Percentiles rank a stretch among this genome's conserved stretches.
Conservation (phyloP, 2,888 invertebrate genomes). For the Mesochorus sp. region DNA sequence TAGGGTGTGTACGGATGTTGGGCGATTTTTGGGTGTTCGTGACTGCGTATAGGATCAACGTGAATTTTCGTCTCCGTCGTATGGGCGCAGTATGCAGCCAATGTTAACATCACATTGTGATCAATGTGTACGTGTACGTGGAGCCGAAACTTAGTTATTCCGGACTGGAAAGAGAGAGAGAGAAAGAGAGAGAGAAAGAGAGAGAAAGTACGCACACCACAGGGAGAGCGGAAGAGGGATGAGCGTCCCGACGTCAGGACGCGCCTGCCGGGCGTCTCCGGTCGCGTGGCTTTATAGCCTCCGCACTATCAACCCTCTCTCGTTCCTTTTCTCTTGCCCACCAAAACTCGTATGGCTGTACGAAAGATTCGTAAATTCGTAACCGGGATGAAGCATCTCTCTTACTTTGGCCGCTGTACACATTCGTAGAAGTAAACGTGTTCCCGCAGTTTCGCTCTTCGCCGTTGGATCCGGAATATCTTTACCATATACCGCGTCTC, state of each 20-base stretch:
- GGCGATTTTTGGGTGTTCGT: too few species aligned
- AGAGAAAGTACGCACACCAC: conserved; percentile 54
- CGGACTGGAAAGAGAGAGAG: conserved; percentile 36
- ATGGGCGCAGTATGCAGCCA: neutral
- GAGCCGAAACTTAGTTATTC: conserved; percentile 76
- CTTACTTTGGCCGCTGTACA: conserved; percentile 6
- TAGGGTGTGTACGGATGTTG: too few species aligned
- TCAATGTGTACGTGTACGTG: conserved; percentile 17
- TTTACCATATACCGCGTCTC: neutral
- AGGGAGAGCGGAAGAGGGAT: conserved; percentile 71
- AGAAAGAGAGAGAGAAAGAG: conserved; percentile 72
- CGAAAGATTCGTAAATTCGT: conserved; percentile 38
- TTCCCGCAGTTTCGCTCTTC: conserved; percentile 10
- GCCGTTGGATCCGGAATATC: too few species aligned
- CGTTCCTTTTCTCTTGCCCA: neutral
- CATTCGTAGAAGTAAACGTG: neutral
- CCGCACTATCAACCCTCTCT: conserved; percentile 54
- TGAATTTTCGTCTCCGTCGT: neutral
- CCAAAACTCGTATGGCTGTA: neutral
- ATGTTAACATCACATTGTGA: neutral
- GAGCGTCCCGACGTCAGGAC: conserved; percentile 77
- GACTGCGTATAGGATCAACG: too few species aligned
- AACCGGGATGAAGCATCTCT: conserved; percentile 15
- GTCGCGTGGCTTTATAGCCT: conserved; percentile 80
- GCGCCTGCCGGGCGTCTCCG: conserved; percentile 80